Evolutionary conservation across 2,113 vertebrate genomes (phyloP).

Genomic region (Phodopus roborovskii): DNA sequence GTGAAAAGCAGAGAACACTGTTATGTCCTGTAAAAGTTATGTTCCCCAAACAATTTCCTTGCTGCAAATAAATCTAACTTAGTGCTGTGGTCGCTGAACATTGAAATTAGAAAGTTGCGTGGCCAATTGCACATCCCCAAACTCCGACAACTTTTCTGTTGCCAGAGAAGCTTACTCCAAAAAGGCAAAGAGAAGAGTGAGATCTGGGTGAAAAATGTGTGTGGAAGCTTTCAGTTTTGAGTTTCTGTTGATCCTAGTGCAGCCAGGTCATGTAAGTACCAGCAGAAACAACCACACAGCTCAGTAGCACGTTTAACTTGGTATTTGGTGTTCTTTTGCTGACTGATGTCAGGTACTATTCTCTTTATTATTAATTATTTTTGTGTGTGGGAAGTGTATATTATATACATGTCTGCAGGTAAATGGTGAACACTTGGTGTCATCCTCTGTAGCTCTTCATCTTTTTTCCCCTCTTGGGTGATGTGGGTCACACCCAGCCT

Average conservation of each 20-base stretch:
- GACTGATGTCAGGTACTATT: neutral
- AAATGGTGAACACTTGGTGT: neutral
- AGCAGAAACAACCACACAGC: neutral
- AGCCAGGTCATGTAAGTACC: neutral
- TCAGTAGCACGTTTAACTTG: neutral
- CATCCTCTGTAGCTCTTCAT: neutral
- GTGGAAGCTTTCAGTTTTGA: neutral
- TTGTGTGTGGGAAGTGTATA: neutral
- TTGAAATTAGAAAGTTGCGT: constrained; percentile 72
- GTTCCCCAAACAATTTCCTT: constrained; percentile 68
- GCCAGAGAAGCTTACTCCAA: neutral
- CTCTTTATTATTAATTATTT: neutral
- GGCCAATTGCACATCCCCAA: neutral
- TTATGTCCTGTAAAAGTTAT: constrained; percentile 71
- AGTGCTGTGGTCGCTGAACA: constrained; percentile 48
- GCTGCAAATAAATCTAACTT: constrained; percentile 69
- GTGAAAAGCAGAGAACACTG: constrained; percentile 53
- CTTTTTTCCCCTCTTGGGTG: neutral
- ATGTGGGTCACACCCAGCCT: neutral
- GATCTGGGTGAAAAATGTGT: neutral
- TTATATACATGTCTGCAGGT: too few species aligned
- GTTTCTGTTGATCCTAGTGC: neutral
- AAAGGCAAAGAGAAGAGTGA: neutral
- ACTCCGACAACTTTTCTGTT: neutral
- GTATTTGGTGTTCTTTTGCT: neutral